These are phyloP conservation scores for Dynastes maya DNA, from an alignment of 2,888 invertebrate species.

Conservation along the genomic window DNA sequence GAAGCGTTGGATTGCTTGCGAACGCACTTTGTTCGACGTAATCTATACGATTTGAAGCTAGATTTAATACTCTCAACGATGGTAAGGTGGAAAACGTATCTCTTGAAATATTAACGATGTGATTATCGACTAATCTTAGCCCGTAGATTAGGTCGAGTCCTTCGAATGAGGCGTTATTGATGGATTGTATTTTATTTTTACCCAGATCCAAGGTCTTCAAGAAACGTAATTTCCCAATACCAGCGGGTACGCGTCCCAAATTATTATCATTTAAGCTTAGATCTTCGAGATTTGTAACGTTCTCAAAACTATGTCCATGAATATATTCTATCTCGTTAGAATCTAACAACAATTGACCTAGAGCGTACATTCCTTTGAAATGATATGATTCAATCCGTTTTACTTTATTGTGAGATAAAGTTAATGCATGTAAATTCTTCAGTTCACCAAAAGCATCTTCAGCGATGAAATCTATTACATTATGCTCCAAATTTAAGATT, in stretches of 20 bases:
- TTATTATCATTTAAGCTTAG: conserved; percentile 83
- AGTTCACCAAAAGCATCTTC: conserved; percentile 84
- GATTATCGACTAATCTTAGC: conserved; percentile 85
- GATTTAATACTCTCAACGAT: conserved; percentile 83
- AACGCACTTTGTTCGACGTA: conserved; percentile 86
- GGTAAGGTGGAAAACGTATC: conserved; percentile 82
- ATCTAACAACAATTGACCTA: conserved; percentile 83
- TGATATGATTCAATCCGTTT: conserved; percentile 79
- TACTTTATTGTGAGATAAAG: conserved; percentile 82
- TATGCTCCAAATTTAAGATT: conserved; percentile 82
- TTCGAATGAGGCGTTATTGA: conserved; percentile 82
- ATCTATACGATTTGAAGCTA: conserved; percentile 85
- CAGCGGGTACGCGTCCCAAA: conserved; percentile 80
- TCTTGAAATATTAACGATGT: conserved; percentile 82
- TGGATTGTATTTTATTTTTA: conserved; percentile 83
- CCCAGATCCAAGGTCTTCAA: conserved; percentile 86
- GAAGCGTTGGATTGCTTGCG: conserved; percentile 81
- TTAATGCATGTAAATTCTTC: conserved; percentile 84
- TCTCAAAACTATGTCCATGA: conserved; percentile 82
- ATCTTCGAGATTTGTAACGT: conserved; percentile 85
- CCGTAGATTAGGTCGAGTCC: conserved; percentile 84
- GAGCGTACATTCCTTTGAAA: conserved; percentile 81
- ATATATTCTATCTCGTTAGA: conserved; percentile 81
- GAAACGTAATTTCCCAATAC: conserved; percentile 79
- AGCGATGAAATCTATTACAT: conserved; percentile 79